These are phyloP conservation scores for Anolis apletophallus DNA, from an alignment of 2,797 vertebrate genomes.

Conservation along the genomic window DNA sequence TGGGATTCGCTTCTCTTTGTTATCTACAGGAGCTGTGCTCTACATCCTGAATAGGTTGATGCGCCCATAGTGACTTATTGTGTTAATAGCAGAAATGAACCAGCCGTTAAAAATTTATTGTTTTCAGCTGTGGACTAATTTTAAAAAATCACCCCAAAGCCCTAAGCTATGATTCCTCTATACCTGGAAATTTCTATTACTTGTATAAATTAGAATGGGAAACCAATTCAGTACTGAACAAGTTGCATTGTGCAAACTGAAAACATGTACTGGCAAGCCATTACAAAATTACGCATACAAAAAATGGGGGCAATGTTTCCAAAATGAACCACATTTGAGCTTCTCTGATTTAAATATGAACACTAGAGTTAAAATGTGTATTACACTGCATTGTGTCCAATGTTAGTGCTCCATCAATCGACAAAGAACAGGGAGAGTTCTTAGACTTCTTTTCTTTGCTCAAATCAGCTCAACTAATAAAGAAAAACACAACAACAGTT, in stretches of 20 bases:
- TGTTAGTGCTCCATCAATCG: background rate
- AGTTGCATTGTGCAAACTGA: background rate
- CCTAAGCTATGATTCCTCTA: background rate
- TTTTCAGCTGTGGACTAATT: background rate
- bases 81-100: conserved; percentile 1
- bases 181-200: background rate
- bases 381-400: background rate
- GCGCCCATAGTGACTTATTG: background rate
- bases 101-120: background rate
- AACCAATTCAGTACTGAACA: background rate
- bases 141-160: background rate
- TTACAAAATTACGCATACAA: background rate
- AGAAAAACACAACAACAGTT: background rate
- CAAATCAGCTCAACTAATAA: background rate
- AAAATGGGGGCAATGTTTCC: background rate
- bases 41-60: background rate
- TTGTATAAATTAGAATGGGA: background rate
- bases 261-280: background rate
- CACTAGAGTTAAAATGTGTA: background rate
- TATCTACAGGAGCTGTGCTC: background rate
- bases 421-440: background rate
- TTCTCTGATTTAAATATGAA: background rate
- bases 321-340: background rate
- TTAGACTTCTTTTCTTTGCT: background rate
- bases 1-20: conserved; percentile 7